Base-by-base conservation (phyloP, 2,888 invertebrate genomes). In the Melinaea menophilus region DNA sequence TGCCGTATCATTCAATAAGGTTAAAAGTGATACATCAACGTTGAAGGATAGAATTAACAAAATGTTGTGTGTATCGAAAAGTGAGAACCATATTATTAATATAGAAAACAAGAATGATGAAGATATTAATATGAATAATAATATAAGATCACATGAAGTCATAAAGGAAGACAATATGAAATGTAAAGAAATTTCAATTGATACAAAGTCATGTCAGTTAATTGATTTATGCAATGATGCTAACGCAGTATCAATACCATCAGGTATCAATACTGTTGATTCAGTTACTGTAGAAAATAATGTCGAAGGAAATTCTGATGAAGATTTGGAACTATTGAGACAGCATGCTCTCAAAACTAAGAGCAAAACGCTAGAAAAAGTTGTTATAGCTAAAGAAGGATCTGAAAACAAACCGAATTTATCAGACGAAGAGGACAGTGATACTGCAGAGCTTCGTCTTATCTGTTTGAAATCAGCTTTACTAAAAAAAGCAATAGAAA, bases 391-490 rank as follows among this genome's bases (percentile, higher is more conserved):
- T 61, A 45, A 56, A 59, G 60, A 66, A 64, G 65, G 62, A 47
- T 63, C 62, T 65, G 74, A 77, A 63, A 74, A 63, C 58, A 77
- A 76, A 67, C 63, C 63, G 35, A 61, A 64, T 59, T 47, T 74
- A 35, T 86, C 86, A 56, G 91, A 92, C 66, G 92, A 92, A 66
- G 91, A 91, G 72, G 93, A 93, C 69, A 92, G 91, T 75, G 94
- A 94, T 73, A 92, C 93, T 66, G 82, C 92, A 59, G 91, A 94
- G 71, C 80, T 94, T 57, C 85, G 94, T 70, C 80, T 93, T 71
- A 94, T 93, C 69, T 94, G 94, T 61, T 81, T 94, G n/a, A 92
- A 92, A 71, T 94, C 94, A n/a, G 93, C 94, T 5, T 83, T 94
- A 55, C 73, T 94, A 54, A 94, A 94, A 72, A 94, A 94, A 79